Evolutionary conservation across 30 jellyfish, hydroid and myxozoan genomes (phyloP), one percentile per base, ranked within the genome.

Genomic region (Phacellophora camtschatica): DNA sequence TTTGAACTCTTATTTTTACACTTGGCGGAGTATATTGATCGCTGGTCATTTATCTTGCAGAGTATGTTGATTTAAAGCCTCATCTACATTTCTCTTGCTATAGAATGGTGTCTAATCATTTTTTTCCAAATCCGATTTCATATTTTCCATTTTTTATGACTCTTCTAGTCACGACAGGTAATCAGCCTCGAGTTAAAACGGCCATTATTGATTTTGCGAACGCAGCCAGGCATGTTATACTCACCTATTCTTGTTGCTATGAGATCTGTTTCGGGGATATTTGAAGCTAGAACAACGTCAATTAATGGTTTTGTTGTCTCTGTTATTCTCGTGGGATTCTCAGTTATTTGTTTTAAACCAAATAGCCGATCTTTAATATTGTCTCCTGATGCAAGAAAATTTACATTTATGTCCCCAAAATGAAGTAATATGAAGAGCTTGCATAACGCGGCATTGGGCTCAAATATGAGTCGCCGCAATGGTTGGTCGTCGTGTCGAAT

Each of bases 201-300:
- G 45, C 77, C 67, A 25, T 1, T 39, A 20, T 49, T 74, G 1
- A 56, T 54, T 33, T 77, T 77, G 74, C 89, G 69, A 19, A 56
- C 71, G 54, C 89, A 77, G 1, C 84, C 49, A 27, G 45, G 13
- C 39, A 77, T 77, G 71, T 77, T 71, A 75, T 36, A 67, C 46
- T 55, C 88, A 31, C 88, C 82, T 54, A 55, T 75, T 20, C 88
- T 29, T 16, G 66, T 75, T 75, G 88, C 73, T 48, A 71, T 71
- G 85, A 71, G 75, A 51, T 71, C 57, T 28, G 31, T 71, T 15
- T 28, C 85, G 27, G 73, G 15, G 71, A 71, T 51, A 34, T 71
- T 48, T 62, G 55, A 25, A 30, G 51, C 10, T 39, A 13, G 7
- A 39, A 5, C 24, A 5, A 32, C 77, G 39, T 74, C 63, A 22